Evolutionary conservation across 1,140 invertebrate species (phyloP), one percentile per base, ranked within the genome.

Genomic region (Sogatella furcifera): DNA sequence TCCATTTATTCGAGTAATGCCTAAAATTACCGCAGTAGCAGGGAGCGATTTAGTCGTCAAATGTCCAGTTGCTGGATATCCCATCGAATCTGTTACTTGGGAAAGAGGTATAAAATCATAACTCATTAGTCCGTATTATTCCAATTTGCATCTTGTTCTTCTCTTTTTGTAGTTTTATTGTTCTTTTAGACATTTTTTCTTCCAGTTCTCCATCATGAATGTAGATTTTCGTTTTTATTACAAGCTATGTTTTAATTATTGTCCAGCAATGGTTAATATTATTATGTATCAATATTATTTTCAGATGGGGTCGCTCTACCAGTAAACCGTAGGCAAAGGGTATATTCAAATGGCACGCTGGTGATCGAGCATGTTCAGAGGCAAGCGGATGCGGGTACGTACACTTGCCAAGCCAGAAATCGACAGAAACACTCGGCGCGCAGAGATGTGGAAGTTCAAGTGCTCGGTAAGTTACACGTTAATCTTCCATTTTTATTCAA

Each of bases 11-110:
- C 77, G 92, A 56, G 83, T 86, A 66, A 95, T 96, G 92, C 84
- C 85, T 13, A 93, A 92, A 77, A 84, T 95, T 31, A 92, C 89
- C 5, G 92, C 90, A 0, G 86, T 95, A 14, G 90, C 92, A 28
- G 92, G 91, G 53, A 85, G 84, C 68, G 84, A 86, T 72, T 80
- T 95, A 61, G 78, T 86, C 66, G 86, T 97, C 68, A 90, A 90
- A 73, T 97, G 93, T 76, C 92, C 92, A 54, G 93, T 94, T 11
- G 90, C 90, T 38, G 94, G 94, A 34, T 95, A 92, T 76, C 93
- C 94, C 6, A 90, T 96, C 62, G 83, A 89, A 69, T 82, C 84
- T 41, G 89, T 95, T 63, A 84, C 81, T 9, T 96, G 93, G 92
- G 89, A 92, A 72, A 84, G 89, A 81, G 89, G 89, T 91, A 74